Percentiles rank a stretch among this genome's conserved stretches.
These are phyloP conservation scores for Protodeltote pygarga DNA, from an alignment of 2,888 invertebrate genomes.

Conservation along the genomic window DNA sequence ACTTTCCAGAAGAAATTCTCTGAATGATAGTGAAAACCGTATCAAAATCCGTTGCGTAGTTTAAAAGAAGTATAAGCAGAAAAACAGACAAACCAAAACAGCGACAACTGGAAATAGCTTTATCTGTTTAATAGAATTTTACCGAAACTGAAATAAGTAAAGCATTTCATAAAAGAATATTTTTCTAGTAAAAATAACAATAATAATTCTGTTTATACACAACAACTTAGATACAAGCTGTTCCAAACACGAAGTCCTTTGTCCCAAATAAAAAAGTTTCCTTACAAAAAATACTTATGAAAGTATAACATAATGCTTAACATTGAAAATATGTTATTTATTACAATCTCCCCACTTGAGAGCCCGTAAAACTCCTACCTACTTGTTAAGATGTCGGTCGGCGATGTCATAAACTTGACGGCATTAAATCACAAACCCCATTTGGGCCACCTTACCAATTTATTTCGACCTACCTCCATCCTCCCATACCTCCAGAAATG, in stretches of 20 bases:
- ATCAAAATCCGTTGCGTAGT: too few species aligned
- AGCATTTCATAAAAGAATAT: too few species aligned
- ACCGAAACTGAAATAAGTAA: too few species aligned
- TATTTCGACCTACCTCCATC: constrained; percentile 48
- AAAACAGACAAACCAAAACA: too few species aligned
- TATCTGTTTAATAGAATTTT: too few species aligned
- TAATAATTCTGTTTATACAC: too few species aligned
- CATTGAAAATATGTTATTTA: constrained; percentile 66
- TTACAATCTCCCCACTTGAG: constrained; percentile 49
- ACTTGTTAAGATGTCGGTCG: constrained; percentile 67
- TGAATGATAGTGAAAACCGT: too few species aligned
- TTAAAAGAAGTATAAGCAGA: too few species aligned
- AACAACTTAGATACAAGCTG: background rate
- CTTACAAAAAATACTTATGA: constrained; percentile 24
- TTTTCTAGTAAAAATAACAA: too few species aligned
- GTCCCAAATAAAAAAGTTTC: constrained; percentile 35
- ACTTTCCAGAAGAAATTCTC: too few species aligned
- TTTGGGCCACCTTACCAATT: constrained; percentile 59
- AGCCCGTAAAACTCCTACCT: constrained; percentile 60
- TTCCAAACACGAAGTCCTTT: background rate
- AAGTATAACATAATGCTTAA: constrained; percentile 39
- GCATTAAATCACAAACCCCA: constrained; percentile 75
- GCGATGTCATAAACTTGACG: constrained; percentile 72
- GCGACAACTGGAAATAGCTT: too few species aligned
- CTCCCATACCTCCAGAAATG: constrained; percentile 24